phyloP scores from a whole-genome alignment of 2,113 vertebrate species.

The Neogale vison region DNA sequence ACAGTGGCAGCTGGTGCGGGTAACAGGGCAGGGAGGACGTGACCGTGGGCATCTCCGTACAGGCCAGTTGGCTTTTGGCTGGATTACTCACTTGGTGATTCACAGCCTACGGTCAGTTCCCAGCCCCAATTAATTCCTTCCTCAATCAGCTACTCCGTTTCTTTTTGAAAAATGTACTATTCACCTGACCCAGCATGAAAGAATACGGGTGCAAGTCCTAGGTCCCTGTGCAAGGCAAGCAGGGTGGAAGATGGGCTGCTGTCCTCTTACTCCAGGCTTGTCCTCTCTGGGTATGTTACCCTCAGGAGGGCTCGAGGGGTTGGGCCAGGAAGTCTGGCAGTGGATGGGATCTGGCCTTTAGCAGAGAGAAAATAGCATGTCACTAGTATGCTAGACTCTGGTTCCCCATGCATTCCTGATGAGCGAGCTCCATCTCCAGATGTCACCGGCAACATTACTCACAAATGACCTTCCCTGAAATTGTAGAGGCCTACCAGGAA shows the following conservation, averaged over 20 bases:
- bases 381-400: not conserved
- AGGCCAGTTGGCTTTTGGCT: not conserved
- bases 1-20: not conserved
- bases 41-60: not conserved
- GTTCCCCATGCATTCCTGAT: rapidly evolving
- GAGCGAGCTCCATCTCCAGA: not conserved
- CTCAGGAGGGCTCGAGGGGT: not conserved
- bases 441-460: not conserved
- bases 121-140: not conserved
- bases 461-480: not conserved
- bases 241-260: not conserved
- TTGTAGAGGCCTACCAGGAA: not conserved
- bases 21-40: not conserved
- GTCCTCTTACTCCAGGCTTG: not conserved
- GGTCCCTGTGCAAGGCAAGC: not conserved
- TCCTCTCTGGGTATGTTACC: not conserved
- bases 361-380: not conserved
- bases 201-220: not conserved
- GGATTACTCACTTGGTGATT: not conserved
- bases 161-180: not conserved
- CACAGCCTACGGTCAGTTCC: not conserved
- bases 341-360: not conserved
- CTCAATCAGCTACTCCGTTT: not conserved
- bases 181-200: not conserved
- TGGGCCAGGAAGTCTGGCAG: not conserved